phyloP scores from a whole-genome alignment of 2,888 invertebrate genomes.

The Autographa pulchrina region DNA sequence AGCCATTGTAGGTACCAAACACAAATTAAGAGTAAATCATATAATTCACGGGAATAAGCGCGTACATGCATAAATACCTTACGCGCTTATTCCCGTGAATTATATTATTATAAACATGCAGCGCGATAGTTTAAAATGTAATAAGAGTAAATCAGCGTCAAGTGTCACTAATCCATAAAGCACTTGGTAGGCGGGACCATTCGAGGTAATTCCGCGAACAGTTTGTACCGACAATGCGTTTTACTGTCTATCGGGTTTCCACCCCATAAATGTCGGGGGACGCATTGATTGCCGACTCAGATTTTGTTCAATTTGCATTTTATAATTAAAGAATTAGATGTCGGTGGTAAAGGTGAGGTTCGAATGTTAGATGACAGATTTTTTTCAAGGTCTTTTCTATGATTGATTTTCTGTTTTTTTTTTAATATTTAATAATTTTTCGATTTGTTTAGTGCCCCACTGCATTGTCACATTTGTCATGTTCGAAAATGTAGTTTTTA shows the following conservation, averaged over 20 bases:
- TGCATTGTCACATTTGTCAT: no score
- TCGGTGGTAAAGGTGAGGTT: constrained; percentile 23
- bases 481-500: no score
- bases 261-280: constrained; percentile 82
- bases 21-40: no score
- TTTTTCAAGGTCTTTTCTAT: not conserved
- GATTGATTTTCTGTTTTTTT: not conserved
- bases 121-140: no score
- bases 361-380: constrained; percentile 31
- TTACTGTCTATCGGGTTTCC: constrained; percentile 83
- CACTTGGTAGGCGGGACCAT: constrained; percentile 22
- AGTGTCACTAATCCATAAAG: constrained; percentile 17
- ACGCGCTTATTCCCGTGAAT: no score
- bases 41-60: no score
- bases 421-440: no score
- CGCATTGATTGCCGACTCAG: constrained; percentile 77
- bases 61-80: no score
- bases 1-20: no score
- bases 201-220: constrained; percentile 63
- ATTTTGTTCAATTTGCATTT: constrained; percentile 83
- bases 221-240: constrained; percentile 63
- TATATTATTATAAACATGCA: no score
- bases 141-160: not conserved
- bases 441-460: no score
- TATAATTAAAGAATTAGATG: constrained; percentile 87